Evolutionary conservation across 2,113 vertebrate genomes (phyloP).

Genomic region (Apteryx owenii): DNA sequence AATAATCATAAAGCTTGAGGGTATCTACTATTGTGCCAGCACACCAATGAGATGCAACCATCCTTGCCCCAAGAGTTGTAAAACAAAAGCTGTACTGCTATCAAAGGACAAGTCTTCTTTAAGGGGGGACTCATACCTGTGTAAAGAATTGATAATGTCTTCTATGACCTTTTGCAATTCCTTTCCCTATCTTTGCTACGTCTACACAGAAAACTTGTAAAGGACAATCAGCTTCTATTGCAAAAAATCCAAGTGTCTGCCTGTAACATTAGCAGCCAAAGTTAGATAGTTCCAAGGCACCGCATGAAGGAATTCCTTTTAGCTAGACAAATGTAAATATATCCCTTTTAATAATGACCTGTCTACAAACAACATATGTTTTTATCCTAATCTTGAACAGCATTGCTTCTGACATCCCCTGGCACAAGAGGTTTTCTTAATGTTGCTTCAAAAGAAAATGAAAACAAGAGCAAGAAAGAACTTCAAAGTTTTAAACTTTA

Average conservation of each 20-base stretch:
- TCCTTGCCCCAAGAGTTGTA: not conserved
- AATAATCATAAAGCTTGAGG: constrained; percentile 62
- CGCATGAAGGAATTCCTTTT: not conserved
- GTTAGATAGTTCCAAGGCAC: not conserved
- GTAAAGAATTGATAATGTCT: not conserved
- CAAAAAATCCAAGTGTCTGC: not conserved
- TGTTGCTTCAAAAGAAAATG: not conserved
- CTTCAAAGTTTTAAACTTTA: not conserved
- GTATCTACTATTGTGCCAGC: not conserved
- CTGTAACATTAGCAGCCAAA: not conserved
- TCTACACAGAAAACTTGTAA: not conserved
- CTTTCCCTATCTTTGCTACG: not conserved
- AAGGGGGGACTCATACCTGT: not conserved
- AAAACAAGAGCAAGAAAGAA: not conserved
- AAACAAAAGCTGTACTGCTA: constrained; percentile 1
- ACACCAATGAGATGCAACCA: constrained; percentile 4
- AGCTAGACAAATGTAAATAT: not conserved
- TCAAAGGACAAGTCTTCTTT: not conserved
- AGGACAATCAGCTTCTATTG: not conserved
- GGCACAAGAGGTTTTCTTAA: not conserved
- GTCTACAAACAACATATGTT: not conserved
- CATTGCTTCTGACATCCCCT: not conserved
- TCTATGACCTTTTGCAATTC: not conserved
- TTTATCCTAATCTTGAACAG: not conserved
- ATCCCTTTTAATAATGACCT: not conserved